Evolutionary conservation across 2,888 invertebrate species (phyloP).

Genomic region (Dryococelus australis): DNA sequence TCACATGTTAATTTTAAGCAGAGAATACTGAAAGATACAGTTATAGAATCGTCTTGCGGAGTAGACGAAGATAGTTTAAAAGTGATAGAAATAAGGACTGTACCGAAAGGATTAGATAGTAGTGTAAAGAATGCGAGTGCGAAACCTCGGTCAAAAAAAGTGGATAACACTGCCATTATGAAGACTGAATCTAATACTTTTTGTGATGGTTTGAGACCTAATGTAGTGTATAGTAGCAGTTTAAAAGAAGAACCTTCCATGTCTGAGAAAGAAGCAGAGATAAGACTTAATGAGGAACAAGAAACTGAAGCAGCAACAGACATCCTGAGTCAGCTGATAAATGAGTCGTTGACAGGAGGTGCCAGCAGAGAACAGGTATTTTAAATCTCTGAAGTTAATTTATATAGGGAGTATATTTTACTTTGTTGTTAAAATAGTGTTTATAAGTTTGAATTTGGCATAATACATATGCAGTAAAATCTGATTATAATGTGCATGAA

Average conservation of each 20-base stretch:
- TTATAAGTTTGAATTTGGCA: too few relatives aligned
- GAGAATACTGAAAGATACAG: constrained; percentile 51
- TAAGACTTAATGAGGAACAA: constrained; percentile 47
- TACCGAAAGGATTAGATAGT: neutral
- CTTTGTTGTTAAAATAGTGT: too few relatives aligned
- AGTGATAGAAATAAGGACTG: constrained; percentile 39
- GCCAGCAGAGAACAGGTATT: neutral
- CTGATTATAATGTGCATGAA: too few relatives aligned
- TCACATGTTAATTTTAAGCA: constrained; percentile 50
- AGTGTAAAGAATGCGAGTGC: constrained; percentile 22
- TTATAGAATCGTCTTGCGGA: constrained; percentile 45
- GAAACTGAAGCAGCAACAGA: constrained; percentile 59
- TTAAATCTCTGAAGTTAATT: neutral
- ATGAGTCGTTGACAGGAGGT: constrained; percentile 46
- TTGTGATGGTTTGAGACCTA: constrained; percentile 38
- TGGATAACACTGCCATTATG: constrained; percentile 13
- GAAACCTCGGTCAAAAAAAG: constrained; percentile 19
- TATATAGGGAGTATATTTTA: too few relatives aligned
- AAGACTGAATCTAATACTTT: constrained; percentile 40
- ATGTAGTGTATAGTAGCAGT: neutral
- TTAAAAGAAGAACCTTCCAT: constrained; percentile 42
- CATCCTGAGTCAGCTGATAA: constrained; percentile 57
- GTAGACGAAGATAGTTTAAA: constrained; percentile 42
- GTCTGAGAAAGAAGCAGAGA: constrained; percentile 35
- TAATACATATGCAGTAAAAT: too few relatives aligned